Base-by-base conservation (phyloP, 2,888 invertebrate genomes). In the Drosophila rellima region DNA sequence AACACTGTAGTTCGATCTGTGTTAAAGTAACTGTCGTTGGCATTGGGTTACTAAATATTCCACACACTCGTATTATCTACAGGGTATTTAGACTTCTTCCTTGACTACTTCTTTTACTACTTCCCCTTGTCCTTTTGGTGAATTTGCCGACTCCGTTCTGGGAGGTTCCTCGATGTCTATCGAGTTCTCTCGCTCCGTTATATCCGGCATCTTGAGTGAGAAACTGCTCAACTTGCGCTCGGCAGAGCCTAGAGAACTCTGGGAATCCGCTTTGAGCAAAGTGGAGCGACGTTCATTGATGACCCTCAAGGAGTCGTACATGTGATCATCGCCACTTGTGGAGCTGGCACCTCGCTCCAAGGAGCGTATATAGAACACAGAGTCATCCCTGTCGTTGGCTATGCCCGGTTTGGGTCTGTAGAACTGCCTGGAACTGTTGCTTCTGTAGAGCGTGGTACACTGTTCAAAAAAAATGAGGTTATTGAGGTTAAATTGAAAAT, bases 201-300 rank as follows among this genome's bases (percentile, higher is more conserved):
- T 87, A 6, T 89, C 89, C 0, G 89, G 87, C 89, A 87, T 87
- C 29, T 86, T 86, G 0, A 87, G 72, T 13, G 87, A 87, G 15
- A 76, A 86, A 11, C 85, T 89, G 64, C 89, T 90, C 26, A 89
- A 48, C 48, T 90, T 91, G 1, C 90, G 82, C 37, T 91, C 90
- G 3, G 76, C 85, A 3, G 91, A 82, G 3, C 74, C 82, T 11
- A 92, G 51, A 1, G 91, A 90, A 5, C 91, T 91, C 55, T 92
- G 92, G 11, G 92, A 92, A n/a, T 92, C 91, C 0, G 92, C 88
- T 60, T 91, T 90, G 11, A 93, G 77, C 61, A 93, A 80, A 18
- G 91, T 93, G 51, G 82, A 90, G 4, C 93, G 89, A 3, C 93
- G 82, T 61, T 93, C 93, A 54, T 91, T 92, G 42, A 93, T 93